Base-by-base conservation (phyloP, 1,140 invertebrate genomes). In the Lucilia sericata region DNA sequence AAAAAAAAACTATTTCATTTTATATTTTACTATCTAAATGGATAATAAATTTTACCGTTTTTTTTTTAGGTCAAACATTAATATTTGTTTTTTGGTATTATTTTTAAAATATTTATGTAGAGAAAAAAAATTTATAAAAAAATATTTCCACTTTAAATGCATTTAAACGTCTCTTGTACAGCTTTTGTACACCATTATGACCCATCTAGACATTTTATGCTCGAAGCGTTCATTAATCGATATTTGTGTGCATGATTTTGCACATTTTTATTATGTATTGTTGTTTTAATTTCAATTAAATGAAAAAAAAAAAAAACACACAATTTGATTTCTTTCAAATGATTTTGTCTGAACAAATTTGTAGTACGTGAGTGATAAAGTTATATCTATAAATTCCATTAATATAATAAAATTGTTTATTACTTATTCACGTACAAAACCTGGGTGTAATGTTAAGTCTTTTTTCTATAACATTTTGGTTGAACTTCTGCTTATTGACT, bases 41-140 rank as follows among this genome's bases (percentile, higher is more conserved):
- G 10, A 60, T 60, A n/a, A 60, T 17, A 60, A 60, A 60, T 60
- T 60, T 60, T n/a, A 12, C 51, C 13, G 17, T 25, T 30, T 30
- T 70, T 70, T n/a, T 70, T 70, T 70, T 70, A 70, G 65, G 65
- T 70, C 65, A 70, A 70, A 10, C 65, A 70, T 70, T 4, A 21
- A 21, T 70, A 21, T 70, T 70, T 60, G 9, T 70, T 70, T 70
- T 9, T 21, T 70, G 8, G 0, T 25, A 7, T 21, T 70, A 9
- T 70, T 70, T 70, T 70, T 70, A 21, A n/a, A 70, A 42, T 42
- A 42, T 30, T 30, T 30, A 30, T 30, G 3, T 30, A 30, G 49
- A 2, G 51, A 55, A 55, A 55, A 55, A 55, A 55, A 55, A 55
- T 55, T 14, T 42, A 42, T 30, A 30, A 30, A 30, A 30, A 30